Evolutionary conservation across 2,888 invertebrate genomes (phyloP).

Genomic region (Xestia rhomboidea): DNA sequence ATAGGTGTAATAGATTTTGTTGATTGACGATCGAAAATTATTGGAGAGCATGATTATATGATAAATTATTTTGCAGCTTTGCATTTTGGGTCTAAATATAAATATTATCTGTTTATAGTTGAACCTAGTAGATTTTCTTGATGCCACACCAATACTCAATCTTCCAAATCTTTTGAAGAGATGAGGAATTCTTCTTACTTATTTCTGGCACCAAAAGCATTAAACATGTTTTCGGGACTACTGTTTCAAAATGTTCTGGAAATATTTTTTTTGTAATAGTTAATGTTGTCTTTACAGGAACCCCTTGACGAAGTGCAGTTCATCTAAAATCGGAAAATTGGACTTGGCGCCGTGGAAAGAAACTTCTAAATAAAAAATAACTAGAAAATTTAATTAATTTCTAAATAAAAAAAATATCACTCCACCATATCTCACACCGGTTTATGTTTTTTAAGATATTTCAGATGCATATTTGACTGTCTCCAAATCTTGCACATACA

Average conservation of each 20-base stretch:
- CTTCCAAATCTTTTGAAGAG: background rate
- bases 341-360: constrained; percentile 34
- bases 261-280: background rate
- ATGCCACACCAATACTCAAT: background rate
- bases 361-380: too few species aligned
- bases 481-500: background rate
- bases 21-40: background rate
- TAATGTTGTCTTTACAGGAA: constrained; percentile 3
- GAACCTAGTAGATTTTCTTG: background rate
- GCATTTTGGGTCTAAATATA: too few species aligned
- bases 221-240: background rate
- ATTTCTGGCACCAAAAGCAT: background rate
- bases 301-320: constrained; percentile 33
- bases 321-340: constrained; percentile 23
- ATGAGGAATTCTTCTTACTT: background rate
- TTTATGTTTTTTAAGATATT: too few species aligned
- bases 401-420: too few species aligned
- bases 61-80: background rate
- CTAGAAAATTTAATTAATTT: too few species aligned
- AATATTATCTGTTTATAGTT: background rate
- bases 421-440: too few species aligned
- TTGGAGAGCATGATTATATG: background rate
- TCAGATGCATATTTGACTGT: background rate
- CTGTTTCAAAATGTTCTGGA: background rate
- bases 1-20: background rate